Evolutionary conservation across 2,113 vertebrate species (phyloP), one percentile per base, ranked within the genome.

Genomic region (Pholis gunnellus): DNA sequence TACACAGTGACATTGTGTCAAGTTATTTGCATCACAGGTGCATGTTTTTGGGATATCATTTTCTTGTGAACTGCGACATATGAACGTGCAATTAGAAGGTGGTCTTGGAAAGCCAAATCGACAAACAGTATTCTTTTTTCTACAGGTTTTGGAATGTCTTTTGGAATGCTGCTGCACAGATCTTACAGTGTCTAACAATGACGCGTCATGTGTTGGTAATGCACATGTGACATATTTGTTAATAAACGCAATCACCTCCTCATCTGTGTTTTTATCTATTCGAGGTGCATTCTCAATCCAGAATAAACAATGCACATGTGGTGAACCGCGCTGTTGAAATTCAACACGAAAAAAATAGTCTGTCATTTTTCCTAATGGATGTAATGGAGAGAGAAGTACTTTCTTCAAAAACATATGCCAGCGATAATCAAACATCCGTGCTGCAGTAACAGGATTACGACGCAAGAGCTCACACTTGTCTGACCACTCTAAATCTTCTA

Each of bases 381-480:
- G 20, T 0, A 6, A 9, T 14, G 36, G 31, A 3, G 66, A 76
- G 36, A 57, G 57, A 0, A 77, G 8, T 0, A 82, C 72, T 5
- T 54, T 60, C 3, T 7, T 80, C 10, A 82, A 1, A 50, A 63
- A 82, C 18, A 15, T 20, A 56, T 75, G 50, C 38, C 73, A 83
- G 0, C 18, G 1, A 34, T 40, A 68, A 8, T 81, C 64, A 54
- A 82, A n/a, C n/a, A n/a, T n/a, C n/a, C n/a, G n/a, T n/a, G n/a
- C n/a, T n/a, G n/a, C n/a, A 29, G 81, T 83, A 0, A 66, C 81
- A 38, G n/a, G 74, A 50, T 72, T 66, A 14, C 13, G 9, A 10
- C 46, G 27, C 4, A 77, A 13, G 0, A 77, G 0, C 0, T 63
- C 34, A 56, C 9, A 82, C 2, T 27, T 63, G 0, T 69, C 44